Percentiles rank a stretch among this genome's conserved stretches.
Conservation (phyloP, 2,797 vertebrate species). For the Apogon hyalosoma region DNA sequence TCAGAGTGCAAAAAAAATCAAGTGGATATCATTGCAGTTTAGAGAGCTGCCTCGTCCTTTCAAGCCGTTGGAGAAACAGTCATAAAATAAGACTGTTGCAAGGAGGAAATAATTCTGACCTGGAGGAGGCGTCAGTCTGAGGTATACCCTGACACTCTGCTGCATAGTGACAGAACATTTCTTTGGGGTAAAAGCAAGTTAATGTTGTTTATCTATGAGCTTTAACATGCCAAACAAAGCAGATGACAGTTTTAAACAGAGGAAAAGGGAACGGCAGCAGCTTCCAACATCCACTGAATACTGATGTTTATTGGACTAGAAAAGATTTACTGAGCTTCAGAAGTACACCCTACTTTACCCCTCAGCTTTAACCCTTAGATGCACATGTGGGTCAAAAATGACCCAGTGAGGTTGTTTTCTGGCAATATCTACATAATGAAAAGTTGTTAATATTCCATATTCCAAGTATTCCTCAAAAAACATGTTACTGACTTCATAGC, state of each 20-base stretch:
- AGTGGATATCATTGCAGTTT: constrained; percentile 13
- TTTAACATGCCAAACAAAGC: constrained; percentile 33
- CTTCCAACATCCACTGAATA: constrained; percentile 5
- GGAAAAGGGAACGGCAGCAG: constrained; percentile 14
- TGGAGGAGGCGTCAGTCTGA: constrained; percentile 23
- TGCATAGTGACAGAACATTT: constrained; percentile 35
- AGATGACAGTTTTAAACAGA: constrained; percentile 17
- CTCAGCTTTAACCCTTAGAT: not conserved
- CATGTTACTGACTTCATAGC: too few relatives aligned
- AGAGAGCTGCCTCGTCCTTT: not conserved
- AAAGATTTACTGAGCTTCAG: not conserved
- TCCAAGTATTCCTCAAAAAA: too few relatives aligned
- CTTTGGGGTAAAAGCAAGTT: constrained; percentile 18
- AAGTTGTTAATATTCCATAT: too few relatives aligned
- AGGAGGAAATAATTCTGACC: constrained; percentile 15
- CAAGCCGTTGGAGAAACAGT: not conserved
- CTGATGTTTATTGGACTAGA: constrained; percentile 1
- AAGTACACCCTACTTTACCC: not conserved
- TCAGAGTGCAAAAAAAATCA: constrained; percentile 11
- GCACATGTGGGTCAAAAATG: too few relatives aligned
- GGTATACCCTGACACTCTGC: constrained; percentile 12
- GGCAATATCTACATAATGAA: too few relatives aligned
- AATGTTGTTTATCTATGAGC: constrained; percentile 37
- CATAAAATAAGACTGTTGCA: constrained; percentile 17
- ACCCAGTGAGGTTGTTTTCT: too few relatives aligned